A percentile compares a stretch with the other conserved stretches of the same genome.
phyloP scores from a whole-genome alignment of 2,113 vertebrate genomes.

The Forbesichthys papilliferus region DNA sequence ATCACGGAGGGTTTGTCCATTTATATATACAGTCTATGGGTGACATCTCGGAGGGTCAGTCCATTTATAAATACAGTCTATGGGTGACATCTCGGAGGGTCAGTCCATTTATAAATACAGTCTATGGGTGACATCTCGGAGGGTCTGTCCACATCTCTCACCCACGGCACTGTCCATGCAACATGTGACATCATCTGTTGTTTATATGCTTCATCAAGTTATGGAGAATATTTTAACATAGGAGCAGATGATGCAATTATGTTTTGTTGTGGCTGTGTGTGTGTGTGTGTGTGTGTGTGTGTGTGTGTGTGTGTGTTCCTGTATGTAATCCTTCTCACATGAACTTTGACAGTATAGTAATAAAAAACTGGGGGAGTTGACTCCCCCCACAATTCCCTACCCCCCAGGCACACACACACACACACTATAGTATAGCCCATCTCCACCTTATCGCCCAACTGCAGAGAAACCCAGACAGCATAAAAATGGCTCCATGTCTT shows the following conservation, averaged over 20 bases:
- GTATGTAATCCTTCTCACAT: not conserved
- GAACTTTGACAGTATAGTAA: not conserved
- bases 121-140: no score
- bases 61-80: no score
- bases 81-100: no score
- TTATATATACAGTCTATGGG: no score
- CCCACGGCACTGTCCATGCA: no score
- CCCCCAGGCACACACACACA: constrained; percentile 33
- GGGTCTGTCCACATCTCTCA: no score
- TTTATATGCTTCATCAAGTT: no score
- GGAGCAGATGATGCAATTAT: not conserved
- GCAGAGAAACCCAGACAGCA: constrained; percentile 71
- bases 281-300: constrained; percentile 4
- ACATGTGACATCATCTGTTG: no score
- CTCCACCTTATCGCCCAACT: constrained; percentile 75
- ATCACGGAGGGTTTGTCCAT: no score
- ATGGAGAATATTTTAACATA: no score
- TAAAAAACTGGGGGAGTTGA: not conserved
- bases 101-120: no score
- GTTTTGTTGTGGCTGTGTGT: not conserved
- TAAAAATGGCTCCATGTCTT: constrained; percentile 75
- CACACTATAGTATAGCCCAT: constrained; percentile 31
- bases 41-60: no score
- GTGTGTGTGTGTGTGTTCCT: not conserved
- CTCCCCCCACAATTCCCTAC: not conserved